Evolutionary conservation across 2,797 vertebrate genomes (phyloP).

Genomic region (Crocodylus rhombifer): DNA sequence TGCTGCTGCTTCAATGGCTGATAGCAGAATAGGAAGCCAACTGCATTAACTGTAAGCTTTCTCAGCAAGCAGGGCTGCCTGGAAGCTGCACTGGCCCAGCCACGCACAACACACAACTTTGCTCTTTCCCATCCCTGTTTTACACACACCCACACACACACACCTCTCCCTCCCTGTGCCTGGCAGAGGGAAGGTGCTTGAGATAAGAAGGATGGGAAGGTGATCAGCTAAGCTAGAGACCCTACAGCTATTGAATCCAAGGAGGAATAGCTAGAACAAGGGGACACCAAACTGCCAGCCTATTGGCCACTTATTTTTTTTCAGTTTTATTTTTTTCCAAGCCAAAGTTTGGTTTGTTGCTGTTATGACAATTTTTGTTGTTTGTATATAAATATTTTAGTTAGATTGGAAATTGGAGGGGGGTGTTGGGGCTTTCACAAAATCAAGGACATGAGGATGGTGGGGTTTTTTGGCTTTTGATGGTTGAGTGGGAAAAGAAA

Average conservation of each 20-base stretch:
- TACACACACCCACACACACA: too few species aligned
- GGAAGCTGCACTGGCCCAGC: constrained; percentile 27
- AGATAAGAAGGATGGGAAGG: constrained; percentile 9
- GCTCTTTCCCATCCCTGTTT: not conserved
- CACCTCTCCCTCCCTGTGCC: not conserved
- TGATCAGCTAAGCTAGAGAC: constrained; percentile 63
- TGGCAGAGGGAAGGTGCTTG: constrained; percentile 18
- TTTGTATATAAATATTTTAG: constrained; percentile 82
- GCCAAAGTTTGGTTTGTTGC: constrained; percentile 84
- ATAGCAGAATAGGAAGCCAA: constrained; percentile 60
- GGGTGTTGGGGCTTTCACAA: constrained; percentile 63
- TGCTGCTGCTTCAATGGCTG: constrained; percentile 31
- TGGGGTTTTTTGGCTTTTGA: constrained; percentile 35
- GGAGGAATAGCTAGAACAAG: constrained; percentile 47
- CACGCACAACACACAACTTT: accelerated
- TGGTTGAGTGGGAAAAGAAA: constrained; percentile 40
- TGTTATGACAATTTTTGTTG: constrained; percentile 80
- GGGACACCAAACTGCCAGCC: constrained; percentile 66
- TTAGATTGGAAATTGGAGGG: constrained; percentile 72
- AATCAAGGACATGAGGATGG: constrained; percentile 68
- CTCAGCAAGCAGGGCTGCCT: constrained; percentile 17
- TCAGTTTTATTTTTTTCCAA: constrained; percentile 61
- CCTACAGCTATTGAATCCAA: constrained; percentile 62
- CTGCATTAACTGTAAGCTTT: constrained; percentile 44
- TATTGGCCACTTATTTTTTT: constrained; percentile 55